phyloP scores from a whole-genome alignment of 2,113 vertebrate genomes.

The Erpornis zantholeuca region DNA sequence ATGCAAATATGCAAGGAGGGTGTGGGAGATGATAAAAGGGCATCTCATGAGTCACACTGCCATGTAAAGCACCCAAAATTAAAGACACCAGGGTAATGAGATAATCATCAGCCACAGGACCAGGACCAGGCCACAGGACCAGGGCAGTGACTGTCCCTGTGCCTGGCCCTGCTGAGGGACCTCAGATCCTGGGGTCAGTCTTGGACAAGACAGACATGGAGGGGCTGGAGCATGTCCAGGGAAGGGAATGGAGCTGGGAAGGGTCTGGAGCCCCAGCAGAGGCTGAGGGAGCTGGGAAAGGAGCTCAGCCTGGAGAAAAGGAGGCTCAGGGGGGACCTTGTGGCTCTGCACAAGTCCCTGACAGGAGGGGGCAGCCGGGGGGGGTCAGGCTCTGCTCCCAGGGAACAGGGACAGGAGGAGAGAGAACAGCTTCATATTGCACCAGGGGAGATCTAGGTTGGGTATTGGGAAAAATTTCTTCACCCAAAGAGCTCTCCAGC shows the following conservation, averaged over 20 bases:
- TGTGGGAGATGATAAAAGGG: background rate
- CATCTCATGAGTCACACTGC: fast-evolving
- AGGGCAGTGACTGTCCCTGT: background rate
- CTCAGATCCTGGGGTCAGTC: background rate
- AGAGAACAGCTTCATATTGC: background rate
- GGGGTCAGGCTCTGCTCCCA: background rate
- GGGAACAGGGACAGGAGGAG: background rate
- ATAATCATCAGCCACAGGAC: background rate
- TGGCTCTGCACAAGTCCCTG: background rate
- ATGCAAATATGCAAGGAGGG: background rate
- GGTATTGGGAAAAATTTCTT: fast-evolving
- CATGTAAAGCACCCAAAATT: background rate
- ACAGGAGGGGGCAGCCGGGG: background rate
- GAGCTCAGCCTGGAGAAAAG: background rate
- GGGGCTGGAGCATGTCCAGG: background rate
- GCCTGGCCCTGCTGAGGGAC: background rate
- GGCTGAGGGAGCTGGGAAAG: background rate
- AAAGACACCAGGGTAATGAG: background rate
- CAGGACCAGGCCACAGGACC: background rate
- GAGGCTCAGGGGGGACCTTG: background rate
- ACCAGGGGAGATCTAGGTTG: fast-evolving
- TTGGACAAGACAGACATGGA: fast-evolving
- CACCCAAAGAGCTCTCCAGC: background rate
- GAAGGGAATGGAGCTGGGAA: background rate
- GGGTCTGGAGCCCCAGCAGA: background rate